A percentile compares a stretch with the other conserved stretches of the same genome.
Conservation (phyloP, 2,797 vertebrate genomes). For the Crocodylus rhombifer region DNA sequence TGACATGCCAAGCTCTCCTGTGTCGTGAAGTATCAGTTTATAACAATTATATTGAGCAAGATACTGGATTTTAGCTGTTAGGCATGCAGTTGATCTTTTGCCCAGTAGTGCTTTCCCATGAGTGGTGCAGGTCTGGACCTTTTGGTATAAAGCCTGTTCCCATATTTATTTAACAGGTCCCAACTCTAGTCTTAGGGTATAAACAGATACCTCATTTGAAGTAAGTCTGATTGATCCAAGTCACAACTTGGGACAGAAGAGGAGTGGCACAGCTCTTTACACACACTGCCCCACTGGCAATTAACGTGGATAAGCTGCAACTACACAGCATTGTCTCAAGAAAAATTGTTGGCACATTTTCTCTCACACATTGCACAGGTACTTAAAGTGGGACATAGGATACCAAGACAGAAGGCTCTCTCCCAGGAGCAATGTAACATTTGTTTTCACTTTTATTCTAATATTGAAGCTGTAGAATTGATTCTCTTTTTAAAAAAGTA, state of each 20-base stretch:
- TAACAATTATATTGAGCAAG: background rate
- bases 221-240: no score
- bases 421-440: no score
- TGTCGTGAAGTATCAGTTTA: background rate
- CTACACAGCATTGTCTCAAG: no score
- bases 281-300: no score
- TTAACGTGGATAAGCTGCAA: no score
- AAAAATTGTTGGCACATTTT: no score
- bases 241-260: no score
- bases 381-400: no score
- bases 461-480: background rate
- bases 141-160: background rate
- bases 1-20: background rate
- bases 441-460: background rate
- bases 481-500: background rate
- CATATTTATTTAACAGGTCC: background rate
- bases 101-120: background rate
- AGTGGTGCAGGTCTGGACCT: background rate
- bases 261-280: no score
- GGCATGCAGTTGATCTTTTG: background rate
- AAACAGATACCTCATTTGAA: no score
- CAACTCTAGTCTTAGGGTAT: background rate
- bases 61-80: background rate
- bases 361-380: no score
- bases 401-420: no score